Percentiles rank a stretch among this genome's conserved stretches.
Evolutionary conservation across 2,888 invertebrate genomes (phyloP).

Genomic region (Sinohyriopsis cumingii): DNA sequence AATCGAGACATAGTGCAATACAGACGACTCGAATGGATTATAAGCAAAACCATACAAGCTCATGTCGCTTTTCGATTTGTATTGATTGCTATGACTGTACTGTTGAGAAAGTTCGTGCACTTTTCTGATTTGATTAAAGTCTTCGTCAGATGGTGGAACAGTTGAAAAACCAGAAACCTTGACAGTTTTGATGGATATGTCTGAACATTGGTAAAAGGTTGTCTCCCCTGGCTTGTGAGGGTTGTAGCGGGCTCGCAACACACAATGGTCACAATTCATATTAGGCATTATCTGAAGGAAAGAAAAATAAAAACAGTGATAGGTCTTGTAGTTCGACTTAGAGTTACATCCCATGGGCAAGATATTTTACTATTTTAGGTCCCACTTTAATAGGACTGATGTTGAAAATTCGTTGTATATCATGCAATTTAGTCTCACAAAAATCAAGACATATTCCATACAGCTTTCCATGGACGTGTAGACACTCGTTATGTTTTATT

Average conservation of each 20-base stretch:
- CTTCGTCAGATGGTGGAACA: slow-evolving; percentile 5
- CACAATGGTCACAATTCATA: slow-evolving; percentile 48
- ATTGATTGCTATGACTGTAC: neutral
- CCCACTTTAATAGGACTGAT: no score
- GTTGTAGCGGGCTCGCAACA: slow-evolving; percentile 44
- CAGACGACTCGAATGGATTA: slow-evolving; percentile 33
- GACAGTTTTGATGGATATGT: slow-evolving; percentile 28
- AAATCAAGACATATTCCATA: no score
- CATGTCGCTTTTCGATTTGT: neutral
- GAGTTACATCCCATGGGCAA: no score
- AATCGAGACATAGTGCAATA: slow-evolving; percentile 30
- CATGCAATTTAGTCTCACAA: no score
- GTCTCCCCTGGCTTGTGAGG: slow-evolving; percentile 54
- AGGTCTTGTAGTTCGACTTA: no score
- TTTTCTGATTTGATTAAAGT: slow-evolving; percentile 14
- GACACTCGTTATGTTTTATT: no score
- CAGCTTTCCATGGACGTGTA: no score
- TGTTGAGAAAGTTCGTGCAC: slow-evolving; percentile 17
- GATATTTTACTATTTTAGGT: no score
- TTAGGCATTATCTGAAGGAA: slow-evolving; percentile 44
- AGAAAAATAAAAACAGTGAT: neutral
- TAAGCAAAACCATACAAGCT: slow-evolving; percentile 40
- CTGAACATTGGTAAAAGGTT: slow-evolving; percentile 51
- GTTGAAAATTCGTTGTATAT: no score
- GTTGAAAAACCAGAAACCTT: neutral